phyloP scores from a whole-genome alignment of 2,888 invertebrate species.

The Ophioninae sp. region DNA sequence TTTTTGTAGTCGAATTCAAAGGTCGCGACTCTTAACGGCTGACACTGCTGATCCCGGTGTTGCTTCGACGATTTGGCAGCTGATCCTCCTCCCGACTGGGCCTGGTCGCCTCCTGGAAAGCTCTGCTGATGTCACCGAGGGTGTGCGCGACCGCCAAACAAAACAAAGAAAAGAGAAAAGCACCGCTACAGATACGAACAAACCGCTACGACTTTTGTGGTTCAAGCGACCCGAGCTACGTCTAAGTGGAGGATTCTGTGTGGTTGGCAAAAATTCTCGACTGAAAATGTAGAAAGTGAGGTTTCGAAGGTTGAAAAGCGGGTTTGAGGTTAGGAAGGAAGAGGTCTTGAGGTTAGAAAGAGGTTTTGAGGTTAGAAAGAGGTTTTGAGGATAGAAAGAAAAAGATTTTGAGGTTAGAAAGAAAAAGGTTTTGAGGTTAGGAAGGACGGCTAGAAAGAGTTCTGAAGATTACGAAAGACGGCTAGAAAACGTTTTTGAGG shows the following conservation, averaged over 20 bases:
- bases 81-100: conserved; percentile 74
- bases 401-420: too few species aligned
- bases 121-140: conserved; percentile 79
- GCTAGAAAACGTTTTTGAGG: too few species aligned
- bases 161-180: conserved; percentile 76
- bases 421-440: too few species aligned
- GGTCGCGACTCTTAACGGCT: conserved; percentile 78
- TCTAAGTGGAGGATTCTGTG: neutral
- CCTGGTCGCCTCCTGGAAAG: conserved; percentile 79
- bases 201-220: conserved; percentile 72
- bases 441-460: too few species aligned
- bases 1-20: conserved; percentile 76
- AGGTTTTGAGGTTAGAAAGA: too few species aligned
- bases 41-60: conserved; percentile 79
- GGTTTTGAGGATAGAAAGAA: too few species aligned
- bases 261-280: too few species aligned
- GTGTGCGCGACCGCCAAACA: conserved; percentile 59
- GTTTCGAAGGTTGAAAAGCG: too few species aligned
- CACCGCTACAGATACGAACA: conserved; percentile 79
- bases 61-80: conserved; percentile 76
- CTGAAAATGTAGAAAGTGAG: too few species aligned
- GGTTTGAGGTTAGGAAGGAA: too few species aligned
- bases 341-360: too few species aligned
- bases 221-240: conserved; percentile 70
- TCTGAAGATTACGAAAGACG: too few species aligned